phyloP scores from a whole-genome alignment of 2,888 invertebrate species.

The Rhamnusium bicolor region DNA sequence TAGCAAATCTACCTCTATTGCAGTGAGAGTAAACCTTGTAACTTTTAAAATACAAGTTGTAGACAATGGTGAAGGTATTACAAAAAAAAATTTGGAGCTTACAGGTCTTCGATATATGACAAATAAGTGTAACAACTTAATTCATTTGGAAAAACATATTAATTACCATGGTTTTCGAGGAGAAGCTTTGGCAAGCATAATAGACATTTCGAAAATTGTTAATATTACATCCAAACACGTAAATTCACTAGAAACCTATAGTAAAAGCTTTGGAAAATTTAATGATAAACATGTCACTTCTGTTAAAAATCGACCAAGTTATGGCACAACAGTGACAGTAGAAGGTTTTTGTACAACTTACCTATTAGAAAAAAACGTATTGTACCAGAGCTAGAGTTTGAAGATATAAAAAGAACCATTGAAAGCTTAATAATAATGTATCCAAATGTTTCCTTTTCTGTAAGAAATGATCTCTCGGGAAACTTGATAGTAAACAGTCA shows the following conservation, averaged over 20 bases:
- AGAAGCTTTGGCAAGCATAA: constrained; percentile 79
- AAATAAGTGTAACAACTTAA: constrained; percentile 76
- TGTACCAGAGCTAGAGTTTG: constrained; percentile 74
- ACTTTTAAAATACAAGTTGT: constrained; percentile 80
- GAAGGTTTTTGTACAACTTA: constrained; percentile 78
- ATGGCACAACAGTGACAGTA: constrained; percentile 83
- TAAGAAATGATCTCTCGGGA: constrained; percentile 78
- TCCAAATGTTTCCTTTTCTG: constrained; percentile 77
- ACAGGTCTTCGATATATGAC: constrained; percentile 78
- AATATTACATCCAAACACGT: constrained; percentile 75
- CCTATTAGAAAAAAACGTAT: constrained; percentile 76
- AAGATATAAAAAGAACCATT: constrained; percentile 75
- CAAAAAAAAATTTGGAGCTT: constrained; percentile 72
- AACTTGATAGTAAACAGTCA: constrained; percentile 76
- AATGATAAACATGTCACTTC: constrained; percentile 56
- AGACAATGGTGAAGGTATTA: constrained; percentile 84
- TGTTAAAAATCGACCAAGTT: constrained; percentile 73
- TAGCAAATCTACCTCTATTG: constrained; percentile 80
- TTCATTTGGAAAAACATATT: constrained; percentile 73
- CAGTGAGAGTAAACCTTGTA: constrained; percentile 77
- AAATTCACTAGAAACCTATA: constrained; percentile 73
- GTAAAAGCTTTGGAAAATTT: constrained; percentile 70
- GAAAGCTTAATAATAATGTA: constrained; percentile 79
- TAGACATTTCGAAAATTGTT: constrained; percentile 72
- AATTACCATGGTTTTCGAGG: constrained; percentile 80